Conservation (phyloP, 2,797 vertebrate genomes). For the Chaetophractus vellerosus region DNA sequence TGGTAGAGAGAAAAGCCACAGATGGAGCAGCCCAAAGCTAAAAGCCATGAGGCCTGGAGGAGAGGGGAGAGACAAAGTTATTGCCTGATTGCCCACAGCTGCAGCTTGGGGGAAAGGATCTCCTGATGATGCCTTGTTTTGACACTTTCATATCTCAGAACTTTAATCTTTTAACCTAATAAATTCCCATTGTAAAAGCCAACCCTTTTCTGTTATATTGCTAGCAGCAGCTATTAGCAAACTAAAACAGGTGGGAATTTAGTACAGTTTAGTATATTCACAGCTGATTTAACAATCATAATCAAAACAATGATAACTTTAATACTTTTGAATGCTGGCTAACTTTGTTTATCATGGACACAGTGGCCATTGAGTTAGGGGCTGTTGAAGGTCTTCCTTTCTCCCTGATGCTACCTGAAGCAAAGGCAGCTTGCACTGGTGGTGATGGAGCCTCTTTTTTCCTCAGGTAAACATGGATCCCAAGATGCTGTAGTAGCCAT, state of each 20-base stretch:
- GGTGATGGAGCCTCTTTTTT: neutral
- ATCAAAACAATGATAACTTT: neutral
- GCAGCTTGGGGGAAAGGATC: no score
- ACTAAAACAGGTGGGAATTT: neutral
- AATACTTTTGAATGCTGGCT: constrained; percentile 8
- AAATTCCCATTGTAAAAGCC: no score
- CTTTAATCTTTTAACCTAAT: no score
- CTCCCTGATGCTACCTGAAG: neutral
- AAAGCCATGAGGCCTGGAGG: no score
- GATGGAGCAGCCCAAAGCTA: no score
- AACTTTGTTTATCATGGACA: neutral
- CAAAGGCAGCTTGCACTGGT: neutral
- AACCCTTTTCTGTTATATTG: no score
- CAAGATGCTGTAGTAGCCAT: neutral
- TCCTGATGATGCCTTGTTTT: no score
- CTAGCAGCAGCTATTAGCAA: no score
- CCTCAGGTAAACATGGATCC: neutral
- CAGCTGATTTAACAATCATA: neutral
- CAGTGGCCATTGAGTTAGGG: neutral
- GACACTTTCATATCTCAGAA: no score
- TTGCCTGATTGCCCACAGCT: no score
- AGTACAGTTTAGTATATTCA: neutral
- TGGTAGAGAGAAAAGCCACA: no score
- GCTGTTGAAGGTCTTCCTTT: neutral
- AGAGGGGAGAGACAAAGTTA: no score